Evolutionary conservation across 2,888 invertebrate genomes (phyloP), one percentile per base, ranked within the genome.

Genomic region (Lithophane ornitopus): DNA sequence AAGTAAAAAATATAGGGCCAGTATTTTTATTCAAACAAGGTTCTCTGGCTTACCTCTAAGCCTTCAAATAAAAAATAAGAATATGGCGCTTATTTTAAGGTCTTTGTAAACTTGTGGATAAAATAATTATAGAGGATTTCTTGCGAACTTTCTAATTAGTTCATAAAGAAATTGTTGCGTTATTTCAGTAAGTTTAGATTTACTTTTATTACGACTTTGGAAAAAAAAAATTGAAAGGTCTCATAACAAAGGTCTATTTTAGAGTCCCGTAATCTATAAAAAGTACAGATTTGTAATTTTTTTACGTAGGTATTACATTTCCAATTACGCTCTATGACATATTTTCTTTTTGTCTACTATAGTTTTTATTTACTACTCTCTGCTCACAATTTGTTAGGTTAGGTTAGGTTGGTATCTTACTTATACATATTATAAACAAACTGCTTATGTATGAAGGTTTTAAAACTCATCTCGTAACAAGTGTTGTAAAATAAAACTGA

Each of bases 401-500:
- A n/a, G n/a, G n/a, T n/a, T n/a, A n/a, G n/a, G n/a, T n/a, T n/a
- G n/a, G n/a, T n/a, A n/a, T 16, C 19, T 4, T 2, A 28, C 14
- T 73, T 6, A n/a, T n/a, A n/a, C n/a, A n/a, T n/a, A n/a, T 58
- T 19, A 8, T n/a, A 3, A 12, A n/a, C 3, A 54, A 52, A 66
- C 16, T 28, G 0, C 19, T 49, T 54, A 1, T 11, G 4, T 9
- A 8, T 2, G 0, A 1, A 28, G 1, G 1, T 54, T 49, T 41
- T 34, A 44, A 19, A 63, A 58, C 22, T 52, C 44, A 39, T 0
- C 3, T 26, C 49, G 6, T 41, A 12, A 19, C 26, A 14, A 1
- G 11, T 52, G n/a, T 73, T 14, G 19, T n/a, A 1, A 9, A 54
- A 41, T 34, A 59, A 80, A 75, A 49, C 41, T 81, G 81, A 81